Conservation (phyloP, 2,888 invertebrate species). For the Disparrhopalites patrizii region DNA sequence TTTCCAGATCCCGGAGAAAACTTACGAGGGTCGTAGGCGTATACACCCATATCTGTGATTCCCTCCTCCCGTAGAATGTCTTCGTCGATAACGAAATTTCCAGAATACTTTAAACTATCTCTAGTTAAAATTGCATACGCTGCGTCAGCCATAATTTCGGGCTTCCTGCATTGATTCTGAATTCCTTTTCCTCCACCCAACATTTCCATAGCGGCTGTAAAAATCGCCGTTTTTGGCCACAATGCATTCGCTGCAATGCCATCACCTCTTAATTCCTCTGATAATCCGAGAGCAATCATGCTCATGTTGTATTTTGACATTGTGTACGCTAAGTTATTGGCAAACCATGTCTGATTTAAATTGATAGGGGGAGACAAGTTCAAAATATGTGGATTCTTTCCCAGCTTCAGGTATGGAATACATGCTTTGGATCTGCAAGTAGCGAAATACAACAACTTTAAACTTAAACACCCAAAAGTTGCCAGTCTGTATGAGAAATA, state of each 20-base stretch:
- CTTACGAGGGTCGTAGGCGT: constrained; percentile 75
- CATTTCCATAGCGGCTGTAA: constrained; percentile 83
- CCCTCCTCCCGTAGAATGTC: constrained; percentile 74
- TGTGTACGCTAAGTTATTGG: constrained; percentile 80
- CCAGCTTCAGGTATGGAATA: constrained; percentile 78
- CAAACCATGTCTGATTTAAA: constrained; percentile 86
- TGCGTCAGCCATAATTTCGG: constrained; percentile 84
- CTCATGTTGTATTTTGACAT: constrained; percentile 99
- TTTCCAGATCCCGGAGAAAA: too few species aligned
- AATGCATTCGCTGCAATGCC: constrained; percentile 83
- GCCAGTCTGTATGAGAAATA: too few species aligned
- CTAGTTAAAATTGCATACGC: constrained; percentile 76
- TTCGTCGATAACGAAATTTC: constrained; percentile 91
- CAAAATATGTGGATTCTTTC: constrained; percentile 86
- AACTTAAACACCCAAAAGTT: neutral
- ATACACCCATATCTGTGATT: constrained; percentile 75
- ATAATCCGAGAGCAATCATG: constrained; percentile 95
- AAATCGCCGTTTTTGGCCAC: constrained; percentile 91
- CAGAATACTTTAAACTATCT: constrained; percentile 73
- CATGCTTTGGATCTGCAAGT: constrained; percentile 77
- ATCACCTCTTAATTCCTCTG: constrained; percentile 79
- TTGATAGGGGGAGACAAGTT: constrained; percentile 93
- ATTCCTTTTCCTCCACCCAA: constrained; percentile 63
- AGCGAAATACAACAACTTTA: neutral
- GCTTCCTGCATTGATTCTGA: constrained; percentile 65